These are phyloP conservation scores for Falco biarmicus DNA, from an alignment of 2,797 vertebrate genomes.

Conservation along the genomic window DNA sequence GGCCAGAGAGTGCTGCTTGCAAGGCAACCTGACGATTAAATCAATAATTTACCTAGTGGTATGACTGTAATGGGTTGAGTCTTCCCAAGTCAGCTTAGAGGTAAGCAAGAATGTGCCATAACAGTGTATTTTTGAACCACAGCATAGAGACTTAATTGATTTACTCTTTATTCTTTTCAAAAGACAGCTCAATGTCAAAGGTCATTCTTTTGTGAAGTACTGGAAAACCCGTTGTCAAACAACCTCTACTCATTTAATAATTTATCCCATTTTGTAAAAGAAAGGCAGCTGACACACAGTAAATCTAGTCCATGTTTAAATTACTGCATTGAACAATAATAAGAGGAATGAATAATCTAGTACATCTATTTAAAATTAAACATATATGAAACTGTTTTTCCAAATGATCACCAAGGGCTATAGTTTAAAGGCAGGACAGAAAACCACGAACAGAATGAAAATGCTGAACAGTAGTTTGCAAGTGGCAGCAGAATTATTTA, in stretches of 20 bases:
- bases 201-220: conserved; percentile 80
- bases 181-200: conserved; percentile 82
- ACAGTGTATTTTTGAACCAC: conserved; percentile 63
- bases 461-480: conserved; percentile 74
- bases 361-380: conserved; percentile 81
- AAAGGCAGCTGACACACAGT: conserved; percentile 77
- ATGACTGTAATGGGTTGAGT: neutral
- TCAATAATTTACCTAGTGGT: conserved; percentile 45
- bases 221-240: conserved; percentile 82
- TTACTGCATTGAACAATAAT: conserved; percentile 78
- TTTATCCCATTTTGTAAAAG: conserved; percentile 82
- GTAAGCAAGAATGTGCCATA: conserved; percentile 62
- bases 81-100: conserved; percentile 63
- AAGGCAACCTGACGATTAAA: neutral
- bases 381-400: conserved; percentile 81
- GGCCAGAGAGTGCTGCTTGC: neutral
- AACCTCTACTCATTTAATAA: conserved; percentile 83
- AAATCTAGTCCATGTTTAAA: conserved; percentile 80
- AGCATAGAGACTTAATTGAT: conserved; percentile 78
- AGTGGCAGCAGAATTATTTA: conserved; percentile 81
- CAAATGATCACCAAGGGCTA: conserved; percentile 80
- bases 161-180: conserved; percentile 80
- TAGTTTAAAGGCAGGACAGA: conserved; percentile 77
- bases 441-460: conserved; percentile 74
- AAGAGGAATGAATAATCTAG: conserved; percentile 80